These are phyloP conservation scores for Phacellophora camtschatica DNA, from an alignment of 30 jellyfish, hydroid and myxozoan genomes.

Conservation along the genomic window DNA sequence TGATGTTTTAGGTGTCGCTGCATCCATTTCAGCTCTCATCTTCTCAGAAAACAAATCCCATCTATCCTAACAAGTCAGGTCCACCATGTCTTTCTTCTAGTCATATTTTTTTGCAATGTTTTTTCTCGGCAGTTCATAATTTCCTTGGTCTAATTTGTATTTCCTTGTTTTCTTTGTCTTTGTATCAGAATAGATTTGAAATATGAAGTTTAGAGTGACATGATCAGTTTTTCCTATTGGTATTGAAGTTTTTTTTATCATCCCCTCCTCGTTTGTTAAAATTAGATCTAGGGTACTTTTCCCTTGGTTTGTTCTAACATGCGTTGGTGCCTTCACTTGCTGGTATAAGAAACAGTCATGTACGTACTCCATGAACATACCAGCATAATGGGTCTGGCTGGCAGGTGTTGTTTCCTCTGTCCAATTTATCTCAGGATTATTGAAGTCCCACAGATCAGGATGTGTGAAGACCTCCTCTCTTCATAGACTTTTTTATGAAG, in stretches of 20 bases:
- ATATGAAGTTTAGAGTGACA: constrained; percentile 18
- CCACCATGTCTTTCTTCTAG: constrained; percentile 25
- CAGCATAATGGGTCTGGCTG: constrained; percentile 34
- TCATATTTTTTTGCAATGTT: constrained; percentile 11
- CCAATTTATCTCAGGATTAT: constrained; percentile 40
- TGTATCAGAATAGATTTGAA: constrained; percentile 16
- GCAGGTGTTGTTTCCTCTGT: constrained; percentile 25
- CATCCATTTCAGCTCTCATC: constrained; percentile 36
- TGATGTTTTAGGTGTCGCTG: not conserved
- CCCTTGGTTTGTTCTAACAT: constrained; percentile 15
- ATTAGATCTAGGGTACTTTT: constrained; percentile 27
- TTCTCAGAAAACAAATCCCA: constrained; percentile 43
- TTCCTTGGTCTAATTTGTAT: constrained; percentile 30
- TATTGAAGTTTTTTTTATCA: no score
- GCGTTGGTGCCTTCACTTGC: constrained; percentile 48
- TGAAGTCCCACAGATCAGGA: constrained; percentile 40
- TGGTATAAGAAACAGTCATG: constrained; percentile 42
- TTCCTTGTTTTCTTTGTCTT: constrained; percentile 6
- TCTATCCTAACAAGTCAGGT: constrained; percentile 15
- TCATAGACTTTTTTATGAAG: constrained; percentile 14
- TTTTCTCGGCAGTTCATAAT: constrained; percentile 32
- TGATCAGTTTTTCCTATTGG: constrained; percentile 47
- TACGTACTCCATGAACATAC: constrained; percentile 43
- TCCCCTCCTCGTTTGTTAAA: constrained; percentile 41
- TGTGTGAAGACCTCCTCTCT: constrained; percentile 4